A percentile compares a stretch with the other conserved stretches of the same genome.
Evolutionary conservation across 2,797 vertebrate genomes (phyloP).

Genomic region (Danio tinwini): DNA sequence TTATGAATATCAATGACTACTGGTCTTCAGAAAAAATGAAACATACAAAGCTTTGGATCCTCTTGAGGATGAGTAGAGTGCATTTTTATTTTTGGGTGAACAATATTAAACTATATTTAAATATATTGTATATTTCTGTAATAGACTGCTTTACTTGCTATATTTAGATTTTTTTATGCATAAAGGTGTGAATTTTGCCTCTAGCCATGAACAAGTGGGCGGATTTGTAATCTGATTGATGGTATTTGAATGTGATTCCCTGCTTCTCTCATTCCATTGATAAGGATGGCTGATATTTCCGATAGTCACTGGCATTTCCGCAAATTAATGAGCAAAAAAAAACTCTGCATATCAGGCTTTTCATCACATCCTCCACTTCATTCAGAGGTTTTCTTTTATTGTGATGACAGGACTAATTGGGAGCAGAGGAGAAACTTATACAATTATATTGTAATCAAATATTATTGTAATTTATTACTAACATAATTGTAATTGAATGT

Average conservation of each 20-base stretch:
- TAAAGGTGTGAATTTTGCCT: background rate
- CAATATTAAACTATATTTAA: too few species aligned
- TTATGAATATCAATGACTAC: too few species aligned
- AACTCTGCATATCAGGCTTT: background rate
- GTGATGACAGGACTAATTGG: background rate
- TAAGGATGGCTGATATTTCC: constrained; percentile 20
- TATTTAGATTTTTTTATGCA: background rate
- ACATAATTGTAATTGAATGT: too few species aligned
- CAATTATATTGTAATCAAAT: too few species aligned
- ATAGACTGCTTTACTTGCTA: background rate
- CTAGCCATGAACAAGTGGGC: background rate
- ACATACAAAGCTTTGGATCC: too few species aligned
- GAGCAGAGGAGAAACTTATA: background rate
- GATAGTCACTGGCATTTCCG: constrained; percentile 28
- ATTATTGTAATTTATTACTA: too few species aligned
- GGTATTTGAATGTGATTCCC: constrained; percentile 33
- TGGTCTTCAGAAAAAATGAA: too few species aligned
- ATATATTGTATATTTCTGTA: background rate
- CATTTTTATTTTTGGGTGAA: too few species aligned
- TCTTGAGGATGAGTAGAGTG: too few species aligned
- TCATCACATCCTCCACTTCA: background rate
- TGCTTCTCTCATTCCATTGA: constrained; percentile 13
- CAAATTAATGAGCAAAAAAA: constrained; percentile 14
- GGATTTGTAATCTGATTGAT: constrained; percentile 13
- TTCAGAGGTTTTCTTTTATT: too few species aligned